phyloP scores from a whole-genome alignment of 2,113 vertebrate species.

The Actinemys pallida region DNA sequence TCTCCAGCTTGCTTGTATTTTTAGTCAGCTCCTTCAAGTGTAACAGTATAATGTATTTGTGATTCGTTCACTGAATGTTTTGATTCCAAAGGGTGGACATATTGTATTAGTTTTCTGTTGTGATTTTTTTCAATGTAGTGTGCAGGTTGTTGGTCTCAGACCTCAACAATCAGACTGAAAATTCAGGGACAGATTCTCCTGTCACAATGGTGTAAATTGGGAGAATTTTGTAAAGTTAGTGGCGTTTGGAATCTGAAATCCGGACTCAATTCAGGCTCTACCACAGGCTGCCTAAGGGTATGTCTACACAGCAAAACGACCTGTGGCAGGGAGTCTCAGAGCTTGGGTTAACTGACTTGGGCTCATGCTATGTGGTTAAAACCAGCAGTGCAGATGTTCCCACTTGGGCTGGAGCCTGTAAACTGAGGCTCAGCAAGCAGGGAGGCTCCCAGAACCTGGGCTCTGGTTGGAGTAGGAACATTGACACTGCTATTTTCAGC shows the following conservation, averaged over 20 bases:
- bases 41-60: not conserved
- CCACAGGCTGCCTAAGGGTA: not conserved
- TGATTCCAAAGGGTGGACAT: not conserved
- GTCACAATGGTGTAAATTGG: not conserved
- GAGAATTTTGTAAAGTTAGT: not conserved
- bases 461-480: not conserved
- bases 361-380: not conserved
- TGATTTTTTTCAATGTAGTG: not conserved
- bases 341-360: not conserved
- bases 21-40: not conserved
- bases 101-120: not conserved
- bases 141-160: not conserved
- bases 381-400: not conserved
- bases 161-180: accelerated
- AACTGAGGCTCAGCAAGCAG: not conserved
- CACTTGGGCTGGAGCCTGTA: not conserved
- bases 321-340: not conserved
- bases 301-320: not conserved
- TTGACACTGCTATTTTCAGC: not conserved
- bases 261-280: not conserved
- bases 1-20: not conserved
- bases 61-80: not conserved
- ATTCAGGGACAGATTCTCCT: not conserved
- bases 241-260: not conserved
- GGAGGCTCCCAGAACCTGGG: not conserved